Base-by-base conservation (phyloP, 2,113 vertebrate species). In the Galbula dea region DNA sequence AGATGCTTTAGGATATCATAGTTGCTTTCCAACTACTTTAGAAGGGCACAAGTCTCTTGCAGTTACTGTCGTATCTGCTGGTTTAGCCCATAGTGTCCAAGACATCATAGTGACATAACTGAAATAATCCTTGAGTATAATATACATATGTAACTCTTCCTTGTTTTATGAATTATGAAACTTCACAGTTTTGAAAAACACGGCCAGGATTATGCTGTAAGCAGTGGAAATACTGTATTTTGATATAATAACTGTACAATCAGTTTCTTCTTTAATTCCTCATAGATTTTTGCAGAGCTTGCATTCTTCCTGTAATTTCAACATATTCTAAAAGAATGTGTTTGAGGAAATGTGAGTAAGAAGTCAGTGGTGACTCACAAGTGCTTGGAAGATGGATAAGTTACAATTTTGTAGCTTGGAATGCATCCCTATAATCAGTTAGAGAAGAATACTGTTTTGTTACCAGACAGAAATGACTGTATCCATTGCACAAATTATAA, bases 331-430 rank as follows among this genome's bases (percentile, higher is more conserved):
- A 97, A 97, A 98, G 97, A 98, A 96, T 88, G 79, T 96, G 88
- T 93, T 96, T 98, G 97, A 95, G 97, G 97, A 98, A 97, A 97
- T 97, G 80, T 97, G 97, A 98, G 95, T 97, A 97, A 98, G 91
- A 94, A 98, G 94, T 97, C 94, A 96, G 72, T 96, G 83, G 82
- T 98, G 98, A 98, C 95, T 98, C 98, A 98, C 52, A 72, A 43
- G 66, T 86, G 94, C 92, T 97, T 93, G 93, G 88, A 97, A 94
- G 91, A 92, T 93, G 91, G 94, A 94, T 96, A 96, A 91, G 95
- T 96, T 94, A 90, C 79, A 95, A 79, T 94, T 95, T 93, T 80
- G 61, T 65, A 87, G 74, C 66, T 93, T 93, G 91, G 91, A 95
- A 83, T 90, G 79, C 76, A 79, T 93, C 77, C 72, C 94, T 95